phyloP scores from a whole-genome alignment of 2,888 invertebrate species.

The Trissoscelio sp. region DNA sequence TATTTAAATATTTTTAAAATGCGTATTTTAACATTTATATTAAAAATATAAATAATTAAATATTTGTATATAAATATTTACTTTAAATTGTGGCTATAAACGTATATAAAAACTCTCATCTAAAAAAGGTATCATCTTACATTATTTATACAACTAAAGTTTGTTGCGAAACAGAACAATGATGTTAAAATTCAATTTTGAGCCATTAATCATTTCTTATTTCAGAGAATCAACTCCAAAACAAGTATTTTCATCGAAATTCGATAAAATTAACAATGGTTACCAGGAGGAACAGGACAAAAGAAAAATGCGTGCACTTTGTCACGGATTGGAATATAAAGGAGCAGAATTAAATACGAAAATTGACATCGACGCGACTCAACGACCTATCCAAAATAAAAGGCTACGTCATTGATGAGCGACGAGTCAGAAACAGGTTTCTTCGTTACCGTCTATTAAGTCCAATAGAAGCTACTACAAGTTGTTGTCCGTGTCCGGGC shows the following conservation, averaged over 20 bases:
- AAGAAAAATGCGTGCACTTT: not conserved
- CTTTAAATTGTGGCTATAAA: no score
- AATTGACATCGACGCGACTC: constrained; percentile 42
- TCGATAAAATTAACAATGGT: not conserved
- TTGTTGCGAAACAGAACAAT: no score
- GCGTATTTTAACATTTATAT: no score
- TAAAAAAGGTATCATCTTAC: no score
- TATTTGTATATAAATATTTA: no score
- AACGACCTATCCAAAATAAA: constrained; percentile 47
- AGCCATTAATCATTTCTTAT: not conserved
- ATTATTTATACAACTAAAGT: no score
- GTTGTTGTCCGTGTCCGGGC: constrained; percentile 38
- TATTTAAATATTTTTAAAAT: no score
- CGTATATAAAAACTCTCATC: no score
- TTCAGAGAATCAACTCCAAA: not conserved
- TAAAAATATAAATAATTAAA: no score
- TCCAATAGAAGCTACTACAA: constrained; percentile 42
- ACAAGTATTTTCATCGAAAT: not conserved
- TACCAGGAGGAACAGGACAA: not conserved
- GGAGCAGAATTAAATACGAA: constrained; percentile 12
- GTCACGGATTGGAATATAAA: constrained; percentile 1
- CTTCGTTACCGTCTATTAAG: constrained; percentile 57
- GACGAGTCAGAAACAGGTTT: constrained; percentile 54
- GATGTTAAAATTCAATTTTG: not conserved
- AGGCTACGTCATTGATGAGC: constrained; percentile 49